Conservation (phyloP, 2,888 invertebrate genomes). For the Acleris laterana region DNA sequence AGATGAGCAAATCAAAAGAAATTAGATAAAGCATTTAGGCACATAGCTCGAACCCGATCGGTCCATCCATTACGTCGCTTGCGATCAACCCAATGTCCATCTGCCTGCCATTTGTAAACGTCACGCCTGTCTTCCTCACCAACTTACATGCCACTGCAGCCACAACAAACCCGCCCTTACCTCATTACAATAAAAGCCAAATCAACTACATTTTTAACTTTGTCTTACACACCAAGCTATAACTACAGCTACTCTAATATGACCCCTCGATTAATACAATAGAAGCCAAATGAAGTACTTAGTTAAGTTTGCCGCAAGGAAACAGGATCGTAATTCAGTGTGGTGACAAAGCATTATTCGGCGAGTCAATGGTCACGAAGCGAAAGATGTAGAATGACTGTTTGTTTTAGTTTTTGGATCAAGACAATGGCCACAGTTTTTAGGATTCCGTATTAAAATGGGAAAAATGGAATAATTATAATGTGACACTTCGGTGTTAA, state of each 20-base stretch:
- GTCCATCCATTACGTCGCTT: slow-evolving; percentile 74
- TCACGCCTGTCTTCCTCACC: slow-evolving; percentile 57
- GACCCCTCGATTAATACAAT: slow-evolving; percentile 41
- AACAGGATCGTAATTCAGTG: slow-evolving; percentile 59
- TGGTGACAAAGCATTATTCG: slow-evolving; percentile 69
- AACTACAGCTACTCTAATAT: slow-evolving; percentile 41
- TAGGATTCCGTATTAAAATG: neutral
- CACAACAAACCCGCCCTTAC: neutral
- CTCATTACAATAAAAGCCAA: slow-evolving; percentile 41
- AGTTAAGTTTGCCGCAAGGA: slow-evolving; percentile 44
- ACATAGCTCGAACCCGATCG: slow-evolving; percentile 50
- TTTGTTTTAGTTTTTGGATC: slow-evolving; percentile 49
- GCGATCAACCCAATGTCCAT: slow-evolving; percentile 75
- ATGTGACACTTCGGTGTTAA: neutral
- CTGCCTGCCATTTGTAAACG: slow-evolving; percentile 72
- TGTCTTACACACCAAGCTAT: slow-evolving; percentile 32
- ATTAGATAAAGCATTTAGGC: slow-evolving; percentile 20
- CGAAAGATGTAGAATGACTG: slow-evolving; percentile 54
- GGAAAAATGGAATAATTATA: no score
- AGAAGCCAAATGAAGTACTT: slow-evolving; percentile 41
- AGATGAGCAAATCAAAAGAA: slow-evolving; percentile 22
- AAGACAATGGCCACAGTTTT: neutral
- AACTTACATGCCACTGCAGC: slow-evolving; percentile 38
- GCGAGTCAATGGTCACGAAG: slow-evolving; percentile 64
- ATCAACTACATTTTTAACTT: slow-evolving; percentile 32